Conservation (phyloP, 2,888 invertebrate species). For the Diachrysia chrysitis region DNA sequence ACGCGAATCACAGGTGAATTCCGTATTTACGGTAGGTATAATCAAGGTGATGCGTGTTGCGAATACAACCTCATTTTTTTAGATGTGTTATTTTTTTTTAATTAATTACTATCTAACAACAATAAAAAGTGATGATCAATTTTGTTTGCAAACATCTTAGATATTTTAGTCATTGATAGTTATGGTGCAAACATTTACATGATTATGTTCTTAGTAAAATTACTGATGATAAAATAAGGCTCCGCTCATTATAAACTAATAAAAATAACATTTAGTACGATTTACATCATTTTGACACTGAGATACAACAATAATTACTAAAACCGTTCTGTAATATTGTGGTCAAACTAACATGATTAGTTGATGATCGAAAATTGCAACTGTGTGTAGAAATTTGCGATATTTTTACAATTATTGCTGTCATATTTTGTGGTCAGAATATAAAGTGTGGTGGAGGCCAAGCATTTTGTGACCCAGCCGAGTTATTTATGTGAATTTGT, state of each 20-base stretch:
- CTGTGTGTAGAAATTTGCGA: neutral
- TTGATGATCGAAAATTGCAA: neutral
- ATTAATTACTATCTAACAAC: neutral
- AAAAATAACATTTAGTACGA: neutral
- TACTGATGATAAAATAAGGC: too few relatives aligned
- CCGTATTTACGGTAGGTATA: neutral
- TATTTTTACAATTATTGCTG: neutral
- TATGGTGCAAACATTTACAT: too few relatives aligned
- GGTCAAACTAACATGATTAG: neutral
- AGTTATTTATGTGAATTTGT: conserved; percentile 57
- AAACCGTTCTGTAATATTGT: neutral
- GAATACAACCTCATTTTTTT: neutral
- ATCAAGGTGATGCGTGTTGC: neutral
- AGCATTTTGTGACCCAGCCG: conserved; percentile 16
- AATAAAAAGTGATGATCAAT: neutral
- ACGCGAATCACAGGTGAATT: neutral
- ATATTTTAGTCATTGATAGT: too few relatives aligned
- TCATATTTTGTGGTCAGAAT: conserved; percentile 16
- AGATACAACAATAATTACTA: too few relatives aligned
- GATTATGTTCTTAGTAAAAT: too few relatives aligned
- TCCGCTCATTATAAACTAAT: too few relatives aligned
- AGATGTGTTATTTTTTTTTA: neutral
- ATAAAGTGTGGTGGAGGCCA: conserved; percentile 17
- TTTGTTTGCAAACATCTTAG: neutral
- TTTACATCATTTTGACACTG: neutral